Conservation (phyloP, 2,113 vertebrate genomes). For the Syrmaticus mikado region DNA sequence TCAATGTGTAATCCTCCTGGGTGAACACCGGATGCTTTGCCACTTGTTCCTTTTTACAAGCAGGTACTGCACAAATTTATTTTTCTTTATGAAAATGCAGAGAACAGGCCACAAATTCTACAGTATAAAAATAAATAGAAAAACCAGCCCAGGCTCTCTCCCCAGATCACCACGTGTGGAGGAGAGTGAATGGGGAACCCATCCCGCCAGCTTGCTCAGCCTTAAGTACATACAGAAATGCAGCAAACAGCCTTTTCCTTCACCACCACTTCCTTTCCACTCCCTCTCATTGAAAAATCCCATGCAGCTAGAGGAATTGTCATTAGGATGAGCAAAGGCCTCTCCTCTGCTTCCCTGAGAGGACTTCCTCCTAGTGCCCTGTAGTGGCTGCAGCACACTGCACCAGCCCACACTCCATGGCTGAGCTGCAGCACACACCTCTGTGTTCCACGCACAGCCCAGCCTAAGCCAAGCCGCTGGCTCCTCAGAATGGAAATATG, state of each 20-base stretch:
- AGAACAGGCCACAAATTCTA: not conserved
- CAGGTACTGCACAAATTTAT: not conserved
- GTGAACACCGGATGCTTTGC: not conserved
- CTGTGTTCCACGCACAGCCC: not conserved
- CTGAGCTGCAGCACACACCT: not conserved
- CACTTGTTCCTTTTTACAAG: not conserved
- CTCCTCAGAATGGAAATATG: not conserved
- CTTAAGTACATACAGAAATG: not conserved
- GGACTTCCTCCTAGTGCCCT: not conserved
- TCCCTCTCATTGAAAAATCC: not conserved
- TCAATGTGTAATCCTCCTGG: not conserved
- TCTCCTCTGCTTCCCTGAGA: not conserved
- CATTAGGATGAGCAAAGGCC: not conserved
- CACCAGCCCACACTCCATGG: not conserved
- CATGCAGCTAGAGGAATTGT: not conserved
- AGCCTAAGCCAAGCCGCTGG: accelerated
- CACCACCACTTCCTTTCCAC: not conserved
- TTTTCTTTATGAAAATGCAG: not conserved
- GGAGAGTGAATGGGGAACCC: not conserved
- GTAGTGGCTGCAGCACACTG: not conserved
- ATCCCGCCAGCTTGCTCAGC: not conserved
- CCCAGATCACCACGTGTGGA: not conserved
- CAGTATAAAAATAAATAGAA: not conserved
- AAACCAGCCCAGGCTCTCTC: not conserved
- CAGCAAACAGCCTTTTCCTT: not conserved